A percentile compares a stretch with the other conserved stretches of the same genome.
These are phyloP conservation scores for Pilophorus perplexus DNA, from an alignment of 2,888 invertebrate species.

Conservation along the genomic window DNA sequence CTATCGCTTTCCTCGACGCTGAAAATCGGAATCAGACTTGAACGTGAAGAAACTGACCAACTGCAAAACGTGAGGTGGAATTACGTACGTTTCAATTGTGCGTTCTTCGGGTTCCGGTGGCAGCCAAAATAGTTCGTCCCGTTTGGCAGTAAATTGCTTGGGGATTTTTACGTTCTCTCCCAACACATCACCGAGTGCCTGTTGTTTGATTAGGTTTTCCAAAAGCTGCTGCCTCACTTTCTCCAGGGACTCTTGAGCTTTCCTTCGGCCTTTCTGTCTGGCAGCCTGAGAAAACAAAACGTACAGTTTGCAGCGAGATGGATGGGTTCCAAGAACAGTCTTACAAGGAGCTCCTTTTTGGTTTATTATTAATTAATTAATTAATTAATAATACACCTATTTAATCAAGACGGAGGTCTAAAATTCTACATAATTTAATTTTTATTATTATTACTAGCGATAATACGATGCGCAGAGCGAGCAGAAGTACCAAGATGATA, in stretches of 20 bases:
- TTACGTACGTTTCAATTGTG: not conserved
- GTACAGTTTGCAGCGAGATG: too few species aligned
- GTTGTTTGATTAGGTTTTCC: conserved; percentile 71
- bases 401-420: too few species aligned
- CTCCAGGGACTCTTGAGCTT: conserved; percentile 68
- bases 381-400: too few species aligned
- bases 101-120: conserved; percentile 54
- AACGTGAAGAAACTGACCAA: not conserved
- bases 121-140: conserved; percentile 60
- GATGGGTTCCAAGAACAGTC: too few species aligned
- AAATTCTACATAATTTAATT: too few species aligned
- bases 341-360: too few species aligned
- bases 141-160: conserved; percentile 39
- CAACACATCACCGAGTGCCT: conserved; percentile 60
- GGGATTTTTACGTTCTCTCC: conserved; percentile 46
- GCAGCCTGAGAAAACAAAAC: conserved; percentile 61
- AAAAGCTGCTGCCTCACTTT: conserved; percentile 70
- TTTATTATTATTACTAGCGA: too few species aligned
- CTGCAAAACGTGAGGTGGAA: too few species aligned
- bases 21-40: not conserved
- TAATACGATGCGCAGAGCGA: too few species aligned
- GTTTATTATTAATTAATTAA: too few species aligned
- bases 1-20: not conserved
- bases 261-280: conserved; percentile 70
- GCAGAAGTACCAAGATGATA: too few species aligned